Conservation (phyloP, 2,888 invertebrate species). For the Apamea anceps region DNA sequence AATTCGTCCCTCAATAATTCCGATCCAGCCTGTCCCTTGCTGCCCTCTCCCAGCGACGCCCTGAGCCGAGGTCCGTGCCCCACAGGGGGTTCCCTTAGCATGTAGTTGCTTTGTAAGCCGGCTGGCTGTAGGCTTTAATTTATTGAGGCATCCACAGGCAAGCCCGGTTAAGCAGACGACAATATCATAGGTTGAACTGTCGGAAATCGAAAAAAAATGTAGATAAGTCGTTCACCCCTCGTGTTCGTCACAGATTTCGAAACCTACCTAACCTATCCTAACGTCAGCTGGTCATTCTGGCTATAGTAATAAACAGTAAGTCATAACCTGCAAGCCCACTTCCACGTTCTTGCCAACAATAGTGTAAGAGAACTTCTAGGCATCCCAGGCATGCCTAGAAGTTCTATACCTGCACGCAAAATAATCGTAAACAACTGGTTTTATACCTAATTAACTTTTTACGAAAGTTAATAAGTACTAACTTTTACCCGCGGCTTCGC, state of each 20-base stretch:
- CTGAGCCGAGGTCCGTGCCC: no score
- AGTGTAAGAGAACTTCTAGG: neutral
- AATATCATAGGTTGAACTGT: no score
- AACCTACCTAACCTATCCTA: no score
- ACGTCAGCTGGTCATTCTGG: neutral
- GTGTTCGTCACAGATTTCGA: neutral
- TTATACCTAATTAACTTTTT: neutral
- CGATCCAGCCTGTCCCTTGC: no score
- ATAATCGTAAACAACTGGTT: neutral
- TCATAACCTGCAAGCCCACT: neutral
- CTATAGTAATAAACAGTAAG: neutral
- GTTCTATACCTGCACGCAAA: neutral
- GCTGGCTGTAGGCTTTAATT: no score
- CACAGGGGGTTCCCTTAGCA: no score
- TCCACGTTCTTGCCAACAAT: neutral
- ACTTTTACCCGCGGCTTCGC: neutral
- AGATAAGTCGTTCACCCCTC: neutral
- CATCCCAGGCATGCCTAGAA: neutral
- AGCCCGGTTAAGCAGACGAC: no score
- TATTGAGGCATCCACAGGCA: no score
- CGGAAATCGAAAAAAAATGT: no score
- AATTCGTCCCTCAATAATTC: no score
- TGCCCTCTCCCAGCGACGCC: no score
- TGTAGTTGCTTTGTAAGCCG: no score
- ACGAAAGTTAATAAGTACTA: neutral